Percentiles rank a stretch among this genome's conserved stretches.
phyloP scores from a whole-genome alignment of 1,140 invertebrate species.

The Drosophila nebulosa region DNA sequence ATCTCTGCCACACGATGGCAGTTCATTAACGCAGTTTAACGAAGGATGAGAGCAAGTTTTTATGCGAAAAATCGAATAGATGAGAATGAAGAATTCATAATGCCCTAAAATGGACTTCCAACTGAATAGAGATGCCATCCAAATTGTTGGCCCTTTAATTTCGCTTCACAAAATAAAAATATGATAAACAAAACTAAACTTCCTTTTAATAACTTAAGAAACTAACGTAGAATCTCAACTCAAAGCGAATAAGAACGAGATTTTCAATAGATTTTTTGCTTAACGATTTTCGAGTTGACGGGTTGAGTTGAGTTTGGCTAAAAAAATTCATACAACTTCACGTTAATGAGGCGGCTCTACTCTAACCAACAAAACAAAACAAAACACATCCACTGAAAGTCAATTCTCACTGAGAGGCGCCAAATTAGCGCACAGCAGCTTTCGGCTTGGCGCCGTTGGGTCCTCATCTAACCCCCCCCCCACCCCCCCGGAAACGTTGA shows the following conservation, averaged over 20 bases:
- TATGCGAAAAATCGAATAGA: neutral
- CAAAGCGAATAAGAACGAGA: too few species aligned
- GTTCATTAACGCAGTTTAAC: constrained; percentile 72
- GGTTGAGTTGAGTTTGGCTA: neutral
- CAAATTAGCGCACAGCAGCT: constrained; percentile 63
- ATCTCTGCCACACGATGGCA: neutral
- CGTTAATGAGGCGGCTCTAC: neutral
- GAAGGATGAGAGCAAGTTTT: constrained; percentile 57
- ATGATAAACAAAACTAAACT: too few species aligned
- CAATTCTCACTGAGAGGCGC: constrained; percentile 66
- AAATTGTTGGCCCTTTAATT: too few species aligned
- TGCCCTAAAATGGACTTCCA: too few species aligned
- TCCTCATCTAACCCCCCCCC: neutral
- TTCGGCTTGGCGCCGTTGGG: constrained; percentile 12
- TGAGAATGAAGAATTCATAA: neutral
- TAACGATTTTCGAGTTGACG: neutral
- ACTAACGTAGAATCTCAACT: too few species aligned
- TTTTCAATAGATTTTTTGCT: too few species aligned
- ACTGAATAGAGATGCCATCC: too few species aligned
- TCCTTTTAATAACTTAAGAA: too few species aligned
- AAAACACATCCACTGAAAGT: constrained; percentile 32
- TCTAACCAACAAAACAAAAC: neutral
- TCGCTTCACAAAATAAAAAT: too few species aligned
- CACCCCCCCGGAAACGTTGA: neutral
- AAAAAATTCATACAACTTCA: neutral